Conservation (phyloP, 2,888 invertebrate genomes). For the Eudasyphora cyanicolor region DNA sequence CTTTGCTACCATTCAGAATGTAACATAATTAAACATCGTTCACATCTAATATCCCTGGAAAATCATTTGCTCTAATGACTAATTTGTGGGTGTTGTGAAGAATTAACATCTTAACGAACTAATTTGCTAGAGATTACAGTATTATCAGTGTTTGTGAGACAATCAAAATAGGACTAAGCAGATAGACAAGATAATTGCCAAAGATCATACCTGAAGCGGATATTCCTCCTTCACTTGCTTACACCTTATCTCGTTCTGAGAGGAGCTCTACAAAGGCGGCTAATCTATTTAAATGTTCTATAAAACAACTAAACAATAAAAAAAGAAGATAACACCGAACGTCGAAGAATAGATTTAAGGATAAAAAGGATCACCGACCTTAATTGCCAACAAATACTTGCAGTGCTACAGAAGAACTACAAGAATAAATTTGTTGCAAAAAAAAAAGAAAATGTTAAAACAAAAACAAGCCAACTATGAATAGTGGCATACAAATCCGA, state of each 20-base stretch:
- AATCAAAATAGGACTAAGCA: too few species aligned
- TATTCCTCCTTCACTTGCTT: constrained; percentile 15
- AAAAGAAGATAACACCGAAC: constrained; percentile 27
- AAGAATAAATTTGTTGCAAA: neutral
- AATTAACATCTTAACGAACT: constrained; percentile 81
- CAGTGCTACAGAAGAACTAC: neutral
- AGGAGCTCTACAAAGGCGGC: constrained; percentile 77
- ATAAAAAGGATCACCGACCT: constrained; percentile 71
- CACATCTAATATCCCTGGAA: too few species aligned
- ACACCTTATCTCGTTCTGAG: constrained; percentile 53
- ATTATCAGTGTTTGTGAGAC: constrained; percentile 55
- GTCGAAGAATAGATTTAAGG: constrained; percentile 49
- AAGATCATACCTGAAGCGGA: constrained; percentile 56
- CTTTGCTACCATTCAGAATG: too few species aligned
- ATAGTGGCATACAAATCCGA: constrained; percentile 57
- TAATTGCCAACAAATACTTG: constrained; percentile 70
- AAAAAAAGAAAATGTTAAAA: neutral
- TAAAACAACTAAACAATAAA: constrained; percentile 58
- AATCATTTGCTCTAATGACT: neutral
- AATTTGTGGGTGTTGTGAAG: constrained; percentile 78
- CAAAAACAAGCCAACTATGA: neutral
- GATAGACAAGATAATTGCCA: constrained; percentile 40
- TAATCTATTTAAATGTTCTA: constrained; percentile 80
- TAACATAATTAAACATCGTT: too few species aligned
- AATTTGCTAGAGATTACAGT: constrained; percentile 79